These are phyloP conservation scores for Mustela lutreola DNA, from an alignment of 2,113 vertebrate species.

Conservation along the genomic window DNA sequence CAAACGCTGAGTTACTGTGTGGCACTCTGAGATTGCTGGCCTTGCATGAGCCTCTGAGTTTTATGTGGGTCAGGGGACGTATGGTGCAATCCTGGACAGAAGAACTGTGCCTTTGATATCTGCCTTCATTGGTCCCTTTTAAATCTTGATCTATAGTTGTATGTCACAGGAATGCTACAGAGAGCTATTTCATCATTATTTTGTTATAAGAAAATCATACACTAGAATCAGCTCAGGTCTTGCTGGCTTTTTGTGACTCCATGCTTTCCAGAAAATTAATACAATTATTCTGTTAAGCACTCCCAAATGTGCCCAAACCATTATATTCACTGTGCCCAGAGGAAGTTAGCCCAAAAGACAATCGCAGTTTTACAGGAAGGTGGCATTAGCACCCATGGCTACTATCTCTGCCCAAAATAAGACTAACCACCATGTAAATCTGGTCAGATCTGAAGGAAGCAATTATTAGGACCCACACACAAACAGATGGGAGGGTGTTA, in stretches of 20 bases:
- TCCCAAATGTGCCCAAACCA: background rate
- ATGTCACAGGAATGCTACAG: background rate
- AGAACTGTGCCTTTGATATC: conserved; percentile 14
- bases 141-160: conserved; percentile 9
- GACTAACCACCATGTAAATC: background rate
- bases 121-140: background rate
- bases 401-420: background rate
- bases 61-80: conserved; percentile 49
- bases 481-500: background rate
- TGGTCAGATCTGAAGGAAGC: background rate
- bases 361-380: background rate
- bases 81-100: background rate
- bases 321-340: background rate
- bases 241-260: background rate
- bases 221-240: background rate
- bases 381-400: background rate
- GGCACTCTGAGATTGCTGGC: background rate
- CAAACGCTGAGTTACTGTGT: background rate
- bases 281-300: background rate
- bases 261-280: conserved; percentile 27
- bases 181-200: background rate
- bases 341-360: background rate
- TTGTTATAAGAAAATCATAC: conserved; percentile 34
- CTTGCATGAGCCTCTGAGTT: background rate
- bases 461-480: background rate